These are phyloP conservation scores for Drosophila rellima DNA, from an alignment of 2,888 invertebrate species.

Conservation along the genomic window DNA sequence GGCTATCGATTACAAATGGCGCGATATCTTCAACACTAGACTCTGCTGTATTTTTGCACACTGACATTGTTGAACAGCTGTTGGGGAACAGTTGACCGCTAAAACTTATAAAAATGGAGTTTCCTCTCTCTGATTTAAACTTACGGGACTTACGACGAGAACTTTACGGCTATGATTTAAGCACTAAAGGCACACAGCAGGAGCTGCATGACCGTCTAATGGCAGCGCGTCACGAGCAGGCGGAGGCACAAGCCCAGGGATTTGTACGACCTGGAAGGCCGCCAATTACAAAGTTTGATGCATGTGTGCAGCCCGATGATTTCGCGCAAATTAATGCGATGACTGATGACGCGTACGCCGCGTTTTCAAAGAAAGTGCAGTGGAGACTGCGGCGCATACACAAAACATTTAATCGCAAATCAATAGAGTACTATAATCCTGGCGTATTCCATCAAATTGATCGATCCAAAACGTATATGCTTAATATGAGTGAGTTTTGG, in stretches of 20 bases:
- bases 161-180: slow-evolving; percentile 36
- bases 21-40: slow-evolving; percentile 17
- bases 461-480: slow-evolving; percentile 30
- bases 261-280: slow-evolving; percentile 39
- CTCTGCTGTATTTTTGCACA: not conserved
- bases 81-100: slow-evolving; percentile 9
- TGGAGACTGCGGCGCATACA: slow-evolving; percentile 43
- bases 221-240: slow-evolving; percentile 37
- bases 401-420: slow-evolving; percentile 12
- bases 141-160: slow-evolving; percentile 43
- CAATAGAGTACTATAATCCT: slow-evolving; percentile 50
- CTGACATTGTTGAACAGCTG: not conserved
- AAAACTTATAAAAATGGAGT: slow-evolving; percentile 34
- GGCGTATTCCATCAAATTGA: slow-evolving; percentile 51
- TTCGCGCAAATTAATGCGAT: slow-evolving; percentile 40
- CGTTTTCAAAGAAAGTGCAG: slow-evolving; percentile 27
- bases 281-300: slow-evolving; percentile 38
- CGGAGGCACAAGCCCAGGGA: slow-evolving; percentile 52
- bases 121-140: slow-evolving; percentile 39
- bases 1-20: slow-evolving; percentile 14
- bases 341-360: slow-evolving; percentile 38
- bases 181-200: slow-evolving; percentile 31
- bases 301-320: slow-evolving; percentile 47
- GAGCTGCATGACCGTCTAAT: slow-evolving; percentile 35
- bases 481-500: slow-evolving; percentile 49